Conservation (phyloP, 1,140 invertebrate genomes). For the Drosophila prosaltans region DNA sequence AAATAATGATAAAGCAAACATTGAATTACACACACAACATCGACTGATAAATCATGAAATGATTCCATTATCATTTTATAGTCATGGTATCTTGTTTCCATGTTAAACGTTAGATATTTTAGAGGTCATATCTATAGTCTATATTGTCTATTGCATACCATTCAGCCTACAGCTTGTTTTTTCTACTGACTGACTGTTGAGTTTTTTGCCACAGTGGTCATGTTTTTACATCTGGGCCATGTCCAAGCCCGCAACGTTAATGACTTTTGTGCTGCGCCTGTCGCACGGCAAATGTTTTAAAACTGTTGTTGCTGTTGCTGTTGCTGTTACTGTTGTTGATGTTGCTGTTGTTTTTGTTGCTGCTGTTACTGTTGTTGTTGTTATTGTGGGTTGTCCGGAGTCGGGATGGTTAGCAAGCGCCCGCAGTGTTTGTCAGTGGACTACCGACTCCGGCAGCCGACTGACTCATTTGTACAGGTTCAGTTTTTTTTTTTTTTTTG, state of each 20-base stretch:
- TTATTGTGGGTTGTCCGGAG: conserved; percentile 59
- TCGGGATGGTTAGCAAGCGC: conserved; percentile 67
- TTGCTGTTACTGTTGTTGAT: not conserved
- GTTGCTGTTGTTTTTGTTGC: not conserved
- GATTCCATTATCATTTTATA: too few relatives aligned
- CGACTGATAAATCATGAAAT: too few relatives aligned
- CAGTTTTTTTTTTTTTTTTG: conserved; percentile 36
- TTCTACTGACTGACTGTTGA: conserved; percentile 59
- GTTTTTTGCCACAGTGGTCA: conserved; percentile 78
- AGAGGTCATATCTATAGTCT: conserved; percentile 37
- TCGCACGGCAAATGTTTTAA: conserved; percentile 64
- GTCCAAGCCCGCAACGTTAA: conserved; percentile 74
- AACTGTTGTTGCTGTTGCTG: conserved; percentile 27
- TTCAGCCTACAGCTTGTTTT: conserved; percentile 22
- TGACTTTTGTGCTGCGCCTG: conserved; percentile 77
- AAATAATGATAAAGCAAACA: too few relatives aligned
- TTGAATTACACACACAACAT: too few relatives aligned
- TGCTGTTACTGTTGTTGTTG: conserved; percentile 35
- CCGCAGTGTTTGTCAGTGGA: conserved; percentile 77
- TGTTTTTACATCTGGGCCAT: conserved; percentile 80
- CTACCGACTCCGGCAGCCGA: conserved; percentile 67
- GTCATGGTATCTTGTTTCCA: too few relatives aligned
- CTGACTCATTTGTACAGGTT: conserved; percentile 75
- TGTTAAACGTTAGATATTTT: conserved; percentile 14
- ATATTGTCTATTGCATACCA: conserved; percentile 14